These are phyloP conservation scores for Conopomorpha cramerella DNA, from an alignment of 1,140 invertebrate species.

Conservation along the genomic window DNA sequence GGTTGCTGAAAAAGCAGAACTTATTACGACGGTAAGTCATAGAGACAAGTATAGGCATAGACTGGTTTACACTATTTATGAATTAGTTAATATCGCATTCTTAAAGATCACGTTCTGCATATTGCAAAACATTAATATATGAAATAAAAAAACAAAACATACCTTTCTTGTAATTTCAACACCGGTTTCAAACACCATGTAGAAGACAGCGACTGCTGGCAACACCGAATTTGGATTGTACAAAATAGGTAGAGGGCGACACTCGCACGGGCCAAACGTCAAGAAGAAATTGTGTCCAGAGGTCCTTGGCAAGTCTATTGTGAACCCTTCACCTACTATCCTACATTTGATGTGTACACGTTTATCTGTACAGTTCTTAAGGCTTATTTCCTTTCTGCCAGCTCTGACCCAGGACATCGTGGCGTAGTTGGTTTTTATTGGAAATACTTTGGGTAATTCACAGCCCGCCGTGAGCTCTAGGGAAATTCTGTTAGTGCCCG, in stretches of 20 bases:
- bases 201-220: slow-evolving; percentile 24
- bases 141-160: no score
- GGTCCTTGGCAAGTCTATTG: slow-evolving; percentile 24
- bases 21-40: no score
- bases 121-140: no score
- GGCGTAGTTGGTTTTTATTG: slow-evolving; percentile 37
- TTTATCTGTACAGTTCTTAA: slow-evolving; percentile 32
- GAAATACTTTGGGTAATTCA: slow-evolving; percentile 28
- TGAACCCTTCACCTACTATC: slow-evolving; percentile 35
- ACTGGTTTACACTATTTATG: no score
- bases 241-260: slow-evolving; percentile 24
- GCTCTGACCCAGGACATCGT: slow-evolving; percentile 32
- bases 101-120: no score
- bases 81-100: no score
- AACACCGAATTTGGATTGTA: slow-evolving; percentile 19
- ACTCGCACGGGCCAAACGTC: slow-evolving; percentile 28
- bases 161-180: slow-evolving; percentile 36
- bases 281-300: slow-evolving; percentile 26
- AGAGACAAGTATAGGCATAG: no score
- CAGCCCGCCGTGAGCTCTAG: slow-evolving; percentile 24
- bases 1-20: no score
- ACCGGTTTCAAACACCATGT: slow-evolving; percentile 31
- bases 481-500: slow-evolving; percentile 14
- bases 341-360: slow-evolving; percentile 35
- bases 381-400: slow-evolving; percentile 32